phyloP scores from a whole-genome alignment of 64 coral and sea anemone species.

The Dendronephthya gigantea region DNA sequence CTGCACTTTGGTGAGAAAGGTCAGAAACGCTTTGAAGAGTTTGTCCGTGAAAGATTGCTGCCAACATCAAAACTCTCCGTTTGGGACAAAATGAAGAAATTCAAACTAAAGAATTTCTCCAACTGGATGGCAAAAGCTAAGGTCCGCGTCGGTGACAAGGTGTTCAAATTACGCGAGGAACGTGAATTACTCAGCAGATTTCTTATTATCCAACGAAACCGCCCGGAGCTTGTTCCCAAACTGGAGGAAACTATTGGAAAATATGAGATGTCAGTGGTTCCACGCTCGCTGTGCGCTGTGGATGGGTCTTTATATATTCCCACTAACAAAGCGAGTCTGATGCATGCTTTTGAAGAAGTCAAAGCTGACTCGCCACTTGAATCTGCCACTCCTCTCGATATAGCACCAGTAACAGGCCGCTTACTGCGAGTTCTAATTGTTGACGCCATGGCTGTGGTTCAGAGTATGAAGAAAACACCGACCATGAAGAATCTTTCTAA shows the following conservation, averaged over 20 bases:
- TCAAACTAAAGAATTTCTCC: constrained; percentile 37
- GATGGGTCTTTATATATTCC: constrained; percentile 22
- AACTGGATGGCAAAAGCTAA: constrained; percentile 33
- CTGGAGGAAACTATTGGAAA: constrained; percentile 27
- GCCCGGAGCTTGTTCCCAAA: constrained; percentile 10
- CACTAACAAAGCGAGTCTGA: constrained; percentile 25
- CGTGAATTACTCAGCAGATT: constrained; percentile 26
- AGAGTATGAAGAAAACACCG: constrained; percentile 23
- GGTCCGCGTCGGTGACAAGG: background rate
- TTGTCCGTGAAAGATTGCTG: constrained; percentile 27
- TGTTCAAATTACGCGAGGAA: constrained; percentile 26
- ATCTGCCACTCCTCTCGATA: background rate
- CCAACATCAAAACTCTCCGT: constrained; percentile 28
- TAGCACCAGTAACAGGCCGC: background rate
- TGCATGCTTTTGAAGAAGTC: background rate
- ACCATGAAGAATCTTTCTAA: background rate
- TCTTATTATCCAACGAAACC: constrained; percentile 32
- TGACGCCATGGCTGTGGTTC: constrained; percentile 22
- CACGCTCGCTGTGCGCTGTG: constrained; percentile 12
- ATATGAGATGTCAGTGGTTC: constrained; percentile 26
- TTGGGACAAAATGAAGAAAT: constrained; percentile 34
- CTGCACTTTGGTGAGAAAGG: constrained; percentile 29
- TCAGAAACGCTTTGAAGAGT: constrained; percentile 24
- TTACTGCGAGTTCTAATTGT: constrained; percentile 21
- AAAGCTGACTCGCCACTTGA: background rate